These are phyloP conservation scores for Triplophysa tibetana DNA, from an alignment of 2,113 vertebrate genomes.

Conservation along the genomic window DNA sequence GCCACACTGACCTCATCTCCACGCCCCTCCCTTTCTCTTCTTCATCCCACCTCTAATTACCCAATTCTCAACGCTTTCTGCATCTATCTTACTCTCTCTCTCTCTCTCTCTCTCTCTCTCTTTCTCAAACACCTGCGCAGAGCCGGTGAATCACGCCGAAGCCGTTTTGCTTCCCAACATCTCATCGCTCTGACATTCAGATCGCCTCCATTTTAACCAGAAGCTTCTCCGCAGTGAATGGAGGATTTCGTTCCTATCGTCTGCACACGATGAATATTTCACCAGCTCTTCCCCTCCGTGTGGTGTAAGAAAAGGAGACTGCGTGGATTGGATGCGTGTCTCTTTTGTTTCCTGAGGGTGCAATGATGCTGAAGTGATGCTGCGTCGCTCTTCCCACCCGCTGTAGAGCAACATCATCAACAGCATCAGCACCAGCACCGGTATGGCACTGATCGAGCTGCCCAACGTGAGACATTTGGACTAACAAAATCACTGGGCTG, in stretches of 20 bases:
- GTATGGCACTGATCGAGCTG: constrained; percentile 4
- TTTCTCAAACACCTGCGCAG: constrained; percentile 42
- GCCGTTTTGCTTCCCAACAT: constrained; percentile 19
- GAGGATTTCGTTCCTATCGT: background rate
- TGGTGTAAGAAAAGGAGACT: background rate
- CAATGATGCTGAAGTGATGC: constrained; percentile 41
- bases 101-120: background rate
- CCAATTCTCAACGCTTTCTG: background rate
- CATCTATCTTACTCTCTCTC: background rate
- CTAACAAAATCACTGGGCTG: background rate
- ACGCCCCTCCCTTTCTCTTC: background rate
- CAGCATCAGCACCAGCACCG: constrained; percentile 16
- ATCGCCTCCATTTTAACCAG: constrained; percentile 58
- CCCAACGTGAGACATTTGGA: constrained; percentile 9
- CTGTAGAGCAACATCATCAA: constrained; percentile 30
- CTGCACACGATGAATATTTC: constrained; percentile 31
- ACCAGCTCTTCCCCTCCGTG: background rate
- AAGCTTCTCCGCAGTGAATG: background rate
- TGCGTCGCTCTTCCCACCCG: constrained; percentile 39
- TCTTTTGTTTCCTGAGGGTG: constrained; percentile 39
- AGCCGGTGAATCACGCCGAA: constrained; percentile 54
- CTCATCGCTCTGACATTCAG: constrained; percentile 3
- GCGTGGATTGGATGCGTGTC: background rate
- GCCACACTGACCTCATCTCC: constrained; percentile 13
- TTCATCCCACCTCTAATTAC: constrained; percentile 17